Percentiles rank a stretch among this genome's conserved stretches.
Evolutionary conservation across 2,113 vertebrate genomes (phyloP).

Genomic region (Hippoglossus stenolepis): DNA sequence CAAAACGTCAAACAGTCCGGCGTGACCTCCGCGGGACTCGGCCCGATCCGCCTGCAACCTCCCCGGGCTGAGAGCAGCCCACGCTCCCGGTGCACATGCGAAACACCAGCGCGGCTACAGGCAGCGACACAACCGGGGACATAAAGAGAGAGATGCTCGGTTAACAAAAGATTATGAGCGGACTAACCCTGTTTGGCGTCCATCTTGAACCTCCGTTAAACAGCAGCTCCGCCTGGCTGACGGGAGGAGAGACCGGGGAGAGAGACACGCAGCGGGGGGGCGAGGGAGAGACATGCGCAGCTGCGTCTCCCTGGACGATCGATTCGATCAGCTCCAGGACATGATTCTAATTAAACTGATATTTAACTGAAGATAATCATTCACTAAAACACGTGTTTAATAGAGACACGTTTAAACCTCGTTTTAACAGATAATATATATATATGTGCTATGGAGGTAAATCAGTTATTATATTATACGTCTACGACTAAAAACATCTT

Average conservation of each 20-base stretch:
- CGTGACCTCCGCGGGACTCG: slow-evolving; percentile 61
- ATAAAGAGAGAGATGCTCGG: neutral
- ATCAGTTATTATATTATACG: too few species aligned
- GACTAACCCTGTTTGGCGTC: slow-evolving; percentile 90
- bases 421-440: too few species aligned
- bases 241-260: slow-evolving; percentile 15
- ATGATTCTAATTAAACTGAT: too few species aligned
- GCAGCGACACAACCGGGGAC: neutral
- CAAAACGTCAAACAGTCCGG: slow-evolving; percentile 44
- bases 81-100: slow-evolving; percentile 2
- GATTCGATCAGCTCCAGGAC: neutral
- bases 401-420: too few species aligned
- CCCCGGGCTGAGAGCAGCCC: neutral
- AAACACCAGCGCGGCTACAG: neutral
- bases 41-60: neutral
- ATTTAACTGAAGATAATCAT: too few species aligned
- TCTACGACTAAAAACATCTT: too few species aligned
- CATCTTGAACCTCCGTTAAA: slow-evolving; percentile 87
- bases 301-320: neutral
- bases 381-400: too few species aligned
- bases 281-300: slow-evolving; percentile 51
- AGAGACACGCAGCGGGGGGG: neutral
- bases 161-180: slow-evolving; percentile 53
- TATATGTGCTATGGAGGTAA: too few species aligned
- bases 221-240: slow-evolving; percentile 47